Evolutionary conservation across 2,113 vertebrate species (phyloP), one percentile per base, ranked within the genome.

Genomic region (Melanocharis versteri): DNA sequence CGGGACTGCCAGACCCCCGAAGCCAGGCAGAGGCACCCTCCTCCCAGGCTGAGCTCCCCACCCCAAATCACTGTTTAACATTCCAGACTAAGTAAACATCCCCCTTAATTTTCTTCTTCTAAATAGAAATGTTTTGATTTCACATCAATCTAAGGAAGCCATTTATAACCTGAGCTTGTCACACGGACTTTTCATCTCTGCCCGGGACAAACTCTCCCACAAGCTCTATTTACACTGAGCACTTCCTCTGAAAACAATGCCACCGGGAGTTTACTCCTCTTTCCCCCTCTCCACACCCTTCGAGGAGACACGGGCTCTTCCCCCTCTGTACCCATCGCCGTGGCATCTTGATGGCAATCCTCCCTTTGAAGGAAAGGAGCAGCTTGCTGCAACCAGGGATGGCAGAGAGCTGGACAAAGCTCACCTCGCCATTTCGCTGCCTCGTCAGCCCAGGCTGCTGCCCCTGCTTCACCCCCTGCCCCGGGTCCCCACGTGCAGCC

Each of bases 241-340:
- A 84, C 98, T 99, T 99, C 99, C 99, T 99, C 97, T 96, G 98
- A 98, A 99, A 99, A 99, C 99, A 99, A 99, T 99, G 98, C 98
- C 98, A 97, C 92, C 77, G 97, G 97, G 98, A 98, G 98, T 98
- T 98, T 97, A 54, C 84, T 92, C 78, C 30, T 2, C 39, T 53
- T 23, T 51, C 65, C 87, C 94, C 92, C 83, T 94, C 90, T 87
- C 94, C 94, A 90, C 95, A 72, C 92, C 94, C 77, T 54, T 51
- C 2, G 8, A 78, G 66, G 86, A 89, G 57, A 54, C 57, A 79
- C 15, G 0, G 9, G 44, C 64, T 80, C 60, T 90, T 60, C 65
- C 57, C 0, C 6, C 79, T 71, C 65, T 1, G 44, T 35, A 20
- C 66, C 73, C 71, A 82, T 45, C 53, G 14, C 60, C 0, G 4